Base-by-base conservation (phyloP, 2,797 vertebrate species). In the Tangara arthus region DNA sequence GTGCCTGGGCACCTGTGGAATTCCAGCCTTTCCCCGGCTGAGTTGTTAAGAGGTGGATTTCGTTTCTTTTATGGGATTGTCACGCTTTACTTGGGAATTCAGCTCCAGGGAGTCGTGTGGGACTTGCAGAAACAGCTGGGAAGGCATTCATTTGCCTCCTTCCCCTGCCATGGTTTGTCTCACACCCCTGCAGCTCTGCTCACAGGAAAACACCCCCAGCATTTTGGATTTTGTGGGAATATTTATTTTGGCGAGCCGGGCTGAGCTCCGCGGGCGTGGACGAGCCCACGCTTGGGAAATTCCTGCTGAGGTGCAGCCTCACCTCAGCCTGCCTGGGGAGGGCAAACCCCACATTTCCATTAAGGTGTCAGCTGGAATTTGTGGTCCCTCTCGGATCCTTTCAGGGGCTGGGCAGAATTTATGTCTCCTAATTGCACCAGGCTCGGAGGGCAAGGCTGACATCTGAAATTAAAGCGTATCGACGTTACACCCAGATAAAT, bases 11-110 rank as follows among this genome's bases (percentile, higher is more conserved):
- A 92, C 86, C 91, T 93, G 88, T 82, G 16, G 86, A 2, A 68
- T 69, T 56, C 4, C 89, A 56, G 47, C 60, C 30, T 47, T 49
- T 22, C 13, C 1, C 2, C 5, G 55, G 60, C 34, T 18, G 60
- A 15, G 12, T 1, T 9, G 70, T 47, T 49, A 5, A 32, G 39
- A 37, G 1, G 0, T 1, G 3, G 32, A 0, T n/a, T 91, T 82
- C 0, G 0, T 35, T 37, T 34, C 12, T 24, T n/a, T 26, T 2
- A 0, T 30, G 1, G 42, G 69, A 1, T 44, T 19, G 0, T 18
- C 15, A 1, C 0, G 0, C 8, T 77, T 81, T 47, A 15, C 52
- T 50, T 41, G 13, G 73, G 69, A 28, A 5, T 26, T 19, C 12
- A 34, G 6, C 28, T 30, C 50, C 28, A 3, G 0, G 0, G 59